phyloP scores from a whole-genome alignment of 2,797 vertebrate species.

The Halcyon badia region DNA sequence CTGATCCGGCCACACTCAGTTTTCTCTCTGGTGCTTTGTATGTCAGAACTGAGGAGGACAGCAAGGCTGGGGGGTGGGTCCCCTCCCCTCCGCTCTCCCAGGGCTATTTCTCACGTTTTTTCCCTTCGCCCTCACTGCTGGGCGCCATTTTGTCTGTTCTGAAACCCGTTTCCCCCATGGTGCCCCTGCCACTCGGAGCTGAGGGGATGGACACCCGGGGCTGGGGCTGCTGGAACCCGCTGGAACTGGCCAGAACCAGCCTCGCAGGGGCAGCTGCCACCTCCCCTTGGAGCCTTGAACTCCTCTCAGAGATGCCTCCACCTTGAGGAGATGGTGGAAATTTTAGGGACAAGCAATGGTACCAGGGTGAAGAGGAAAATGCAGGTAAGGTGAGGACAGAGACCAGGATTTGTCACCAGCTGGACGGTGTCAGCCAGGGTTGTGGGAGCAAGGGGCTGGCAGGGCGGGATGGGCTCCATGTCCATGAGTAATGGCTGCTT shows the following conservation, averaged over 20 bases:
- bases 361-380: fast-evolving
- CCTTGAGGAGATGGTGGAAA: neutral
- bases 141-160: fast-evolving
- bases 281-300: neutral
- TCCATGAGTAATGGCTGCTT: neutral
- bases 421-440: fast-evolving
- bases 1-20: neutral
- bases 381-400: fast-evolving
- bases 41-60: no score
- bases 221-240: neutral
- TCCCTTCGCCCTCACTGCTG: fast-evolving
- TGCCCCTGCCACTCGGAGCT: neutral
- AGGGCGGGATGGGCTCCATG: neutral
- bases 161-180: neutral
- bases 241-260: fast-evolving
- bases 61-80: no score
- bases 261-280: fast-evolving
- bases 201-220: neutral
- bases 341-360: fast-evolving
- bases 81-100: neutral
- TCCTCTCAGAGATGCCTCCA: neutral
- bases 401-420: fast-evolving
- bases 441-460: neutral
- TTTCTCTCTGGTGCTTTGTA: no score
- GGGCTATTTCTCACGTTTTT: neutral